Evolutionary conservation across 1,140 invertebrate species (phyloP).

Genomic region (Camponotus pennsylvanicus): DNA sequence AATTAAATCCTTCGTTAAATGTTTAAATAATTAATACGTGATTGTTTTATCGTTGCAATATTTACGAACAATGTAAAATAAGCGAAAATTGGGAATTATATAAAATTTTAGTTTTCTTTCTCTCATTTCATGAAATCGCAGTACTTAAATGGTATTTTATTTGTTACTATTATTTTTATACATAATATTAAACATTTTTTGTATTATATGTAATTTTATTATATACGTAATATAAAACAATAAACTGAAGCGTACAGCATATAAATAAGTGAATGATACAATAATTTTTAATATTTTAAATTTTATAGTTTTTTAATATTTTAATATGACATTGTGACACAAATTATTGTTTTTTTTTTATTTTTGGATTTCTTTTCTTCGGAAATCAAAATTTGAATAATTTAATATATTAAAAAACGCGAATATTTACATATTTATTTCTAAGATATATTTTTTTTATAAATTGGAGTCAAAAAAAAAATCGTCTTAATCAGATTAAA

Average conservation of each 20-base stretch:
- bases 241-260: not conserved
- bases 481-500: not conserved
- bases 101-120: not conserved
- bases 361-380: not conserved
- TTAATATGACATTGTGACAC: not conserved
- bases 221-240: not conserved
- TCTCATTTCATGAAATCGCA: not conserved
- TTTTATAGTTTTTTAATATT: no score
- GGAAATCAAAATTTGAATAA: not conserved
- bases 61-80: not conserved
- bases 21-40: constrained; percentile 17
- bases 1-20: constrained; percentile 20
- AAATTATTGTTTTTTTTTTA: not conserved
- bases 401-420: not conserved
- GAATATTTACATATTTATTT: not conserved
- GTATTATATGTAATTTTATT: no score
- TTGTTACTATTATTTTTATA: not conserved
- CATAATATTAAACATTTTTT: not conserved
- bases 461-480: not conserved
- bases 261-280: not conserved
- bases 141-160: not conserved
- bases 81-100: constrained; percentile 9
- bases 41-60: not conserved
- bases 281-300: not conserved
- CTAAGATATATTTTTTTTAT: not conserved